Evolutionary conservation across 2,888 invertebrate genomes (phyloP).

Genomic region (Ectemnius continuus): DNA sequence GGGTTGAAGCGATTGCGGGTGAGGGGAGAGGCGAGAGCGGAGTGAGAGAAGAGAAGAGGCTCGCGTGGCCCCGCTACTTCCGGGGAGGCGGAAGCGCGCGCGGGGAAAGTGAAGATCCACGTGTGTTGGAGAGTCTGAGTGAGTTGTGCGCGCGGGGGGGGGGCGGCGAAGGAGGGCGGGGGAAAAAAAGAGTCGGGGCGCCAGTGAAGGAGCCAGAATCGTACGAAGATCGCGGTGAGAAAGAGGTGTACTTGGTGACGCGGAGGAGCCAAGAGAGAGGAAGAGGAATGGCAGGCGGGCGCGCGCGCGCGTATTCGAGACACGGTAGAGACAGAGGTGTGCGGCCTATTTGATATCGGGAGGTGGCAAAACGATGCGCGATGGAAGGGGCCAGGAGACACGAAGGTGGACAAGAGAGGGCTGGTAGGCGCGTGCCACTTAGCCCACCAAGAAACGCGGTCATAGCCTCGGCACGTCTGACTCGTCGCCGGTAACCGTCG

Average conservation of each 20-base stretch:
- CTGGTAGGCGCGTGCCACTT: conserved; percentile 77
- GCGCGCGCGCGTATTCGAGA: too few relatives aligned
- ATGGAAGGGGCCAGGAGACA: conserved; percentile 26
- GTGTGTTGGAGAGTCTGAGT: conserved; percentile 7
- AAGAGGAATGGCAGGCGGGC: neutral
- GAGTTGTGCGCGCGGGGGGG: too few relatives aligned
- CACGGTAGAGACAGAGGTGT: conserved; percentile 25
- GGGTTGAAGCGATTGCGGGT: neutral
- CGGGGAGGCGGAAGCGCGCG: conserved; percentile 41
- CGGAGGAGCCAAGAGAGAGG: neutral
- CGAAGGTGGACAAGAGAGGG: conserved; percentile 57
- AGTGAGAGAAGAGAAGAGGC: neutral
- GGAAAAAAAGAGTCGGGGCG: conserved; percentile 32
- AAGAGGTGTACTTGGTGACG: neutral
- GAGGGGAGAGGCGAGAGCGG: neutral
- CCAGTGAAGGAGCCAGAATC: conserved; percentile 2
- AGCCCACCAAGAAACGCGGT: conserved; percentile 76
- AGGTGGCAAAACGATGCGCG: conserved; percentile 30
- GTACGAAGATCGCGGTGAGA: conserved; percentile 19
- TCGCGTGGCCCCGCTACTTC: conserved; percentile 32
- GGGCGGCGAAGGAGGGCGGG: conserved; percentile 9
- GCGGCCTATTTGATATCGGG: conserved; percentile 43
- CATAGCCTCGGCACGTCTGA: conserved; percentile 76
- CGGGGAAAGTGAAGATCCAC: conserved; percentile 59
- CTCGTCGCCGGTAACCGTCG: conserved; percentile 49